Base-by-base conservation (phyloP, 1,140 invertebrate species). In the Apis florea region DNA sequence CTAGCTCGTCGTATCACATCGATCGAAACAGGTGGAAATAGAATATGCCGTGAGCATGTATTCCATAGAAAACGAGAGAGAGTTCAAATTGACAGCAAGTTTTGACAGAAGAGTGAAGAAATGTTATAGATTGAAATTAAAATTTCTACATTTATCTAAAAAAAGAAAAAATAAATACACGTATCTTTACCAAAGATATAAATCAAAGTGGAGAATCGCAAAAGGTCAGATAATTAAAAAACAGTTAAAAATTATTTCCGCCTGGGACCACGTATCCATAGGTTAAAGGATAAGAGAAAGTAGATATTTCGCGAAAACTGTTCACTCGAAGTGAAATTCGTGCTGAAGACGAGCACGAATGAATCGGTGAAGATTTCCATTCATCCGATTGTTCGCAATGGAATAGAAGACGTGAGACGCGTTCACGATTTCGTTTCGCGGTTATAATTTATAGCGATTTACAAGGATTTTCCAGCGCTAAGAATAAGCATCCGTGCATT, bases 401-500 rank as follows among this genome's bases (percentile, higher is more conserved):
- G 31, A 11, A 2, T 58, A 10, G 6, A 19, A 58, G 4, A 13
- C 21, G 63, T 40, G 26, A 12, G 26, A 71, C 69, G 21, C 53
- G 49, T 17, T 24, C 67, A 19, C n/a, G n/a, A n/a, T 19, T 13
- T 51, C n/a, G n/a, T 59, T 73, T 9, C 13, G 5, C 8, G 21
- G 56, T 21, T n/a, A 56, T 59, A 61, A 73, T 73, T 59, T 58
- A 58, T 49, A 21, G 54, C 19, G 26, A 59, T 73, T 70, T 59
- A 26, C 70, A 73, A 73, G 70, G 70, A 73, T 73, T 73, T 73
- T 73, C 70, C 70, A 47, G 54, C 15, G 31, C 31, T 47, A 73
- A 59, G 70, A 59, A 73, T 59, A 59, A 73, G 56, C 54, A 13
- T 58, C 47, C 31, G 31, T 40, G 31, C 47, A 40, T 40, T 73